Percentiles rank a stretch among this genome's conserved stretches.
Evolutionary conservation across 2,888 invertebrate species (phyloP).

Genomic region (Athripsodes cinereus): DNA sequence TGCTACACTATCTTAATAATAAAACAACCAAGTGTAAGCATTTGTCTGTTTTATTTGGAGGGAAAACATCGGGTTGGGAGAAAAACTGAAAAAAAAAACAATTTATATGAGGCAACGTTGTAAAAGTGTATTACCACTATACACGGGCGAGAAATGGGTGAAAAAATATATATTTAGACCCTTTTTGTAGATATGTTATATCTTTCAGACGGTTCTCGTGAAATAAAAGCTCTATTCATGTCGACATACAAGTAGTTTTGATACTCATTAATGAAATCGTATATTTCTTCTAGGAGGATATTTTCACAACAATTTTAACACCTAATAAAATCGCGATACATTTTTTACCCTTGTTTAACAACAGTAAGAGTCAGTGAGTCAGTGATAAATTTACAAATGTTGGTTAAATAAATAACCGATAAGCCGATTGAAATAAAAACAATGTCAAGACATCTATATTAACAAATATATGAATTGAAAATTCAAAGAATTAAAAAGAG

Average conservation of each 20-base stretch:
- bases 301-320: not conserved
- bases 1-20: conserved; percentile 11
- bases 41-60: conserved; percentile 18
- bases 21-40: conserved; percentile 12
- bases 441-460: too few species aligned
- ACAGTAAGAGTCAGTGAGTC: too few species aligned
- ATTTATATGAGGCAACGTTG: not conserved
- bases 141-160: not conserved
- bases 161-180: not conserved
- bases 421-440: too few species aligned
- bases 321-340: not conserved
- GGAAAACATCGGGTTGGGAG: not conserved
- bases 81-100: conserved; percentile 4
- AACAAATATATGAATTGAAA: too few species aligned
- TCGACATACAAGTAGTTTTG: not conserved
- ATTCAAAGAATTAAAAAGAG: too few species aligned
- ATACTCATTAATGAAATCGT: not conserved
- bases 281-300: not conserved
- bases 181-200: not conserved
- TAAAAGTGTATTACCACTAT: not conserved
- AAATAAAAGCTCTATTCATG: not conserved
- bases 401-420: too few species aligned
- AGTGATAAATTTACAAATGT: too few species aligned
- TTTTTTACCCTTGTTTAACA: too few species aligned
- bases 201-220: not conserved